Base-by-base conservation (phyloP, 2,888 invertebrate species). In the Nineta flava region DNA sequence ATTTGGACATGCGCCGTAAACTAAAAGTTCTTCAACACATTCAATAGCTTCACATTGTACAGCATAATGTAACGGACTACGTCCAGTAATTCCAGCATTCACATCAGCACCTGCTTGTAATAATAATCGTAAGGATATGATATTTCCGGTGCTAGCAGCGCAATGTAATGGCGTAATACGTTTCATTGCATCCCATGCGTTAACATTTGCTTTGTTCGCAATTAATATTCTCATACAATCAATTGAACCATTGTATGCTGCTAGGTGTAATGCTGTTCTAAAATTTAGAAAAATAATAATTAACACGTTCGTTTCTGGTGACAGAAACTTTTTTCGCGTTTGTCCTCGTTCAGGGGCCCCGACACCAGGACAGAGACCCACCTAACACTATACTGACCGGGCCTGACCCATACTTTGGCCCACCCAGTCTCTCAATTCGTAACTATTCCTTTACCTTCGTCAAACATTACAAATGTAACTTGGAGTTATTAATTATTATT, bases 11-110 rank as follows among this genome's bases (percentile, higher is more conserved):
- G 91, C 91, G 46, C 87, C 87, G 54, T 81, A 78, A 56, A 80
- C 76, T 48, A 91, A 64, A 54, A 93, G 69, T 55, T 76, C 74
- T 59, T 76, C 74, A 2, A 85, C 85, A 58, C 87, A 87, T 54
- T 83, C 81, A 50, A 75, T 70, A 10, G 81, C 79, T 59, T 82
- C 76, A 59, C 82, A 85, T 55, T 85, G 75, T 48, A 88, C 87
- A 1, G 92, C 92, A 62, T 84, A 87, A 63, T 90, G 87, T 53
- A 93, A 67, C 1, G 92, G 83, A 40, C 86, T 87, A 54, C 77
- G 76, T 49, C 77, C 76, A 49, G 62, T 57, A 17, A 74, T 57
- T 15, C 86, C 86, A 7, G 83, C 82, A 59, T 86, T 81, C n/a
- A 86, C 78, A 57, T 85, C 80, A n/a, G 87, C 87, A 1, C 83